Percentiles rank a stretch among this genome's conserved stretches.
Evolutionary conservation across 2,888 invertebrate species (phyloP).

Genomic region (Cantharis flavilabris): DNA sequence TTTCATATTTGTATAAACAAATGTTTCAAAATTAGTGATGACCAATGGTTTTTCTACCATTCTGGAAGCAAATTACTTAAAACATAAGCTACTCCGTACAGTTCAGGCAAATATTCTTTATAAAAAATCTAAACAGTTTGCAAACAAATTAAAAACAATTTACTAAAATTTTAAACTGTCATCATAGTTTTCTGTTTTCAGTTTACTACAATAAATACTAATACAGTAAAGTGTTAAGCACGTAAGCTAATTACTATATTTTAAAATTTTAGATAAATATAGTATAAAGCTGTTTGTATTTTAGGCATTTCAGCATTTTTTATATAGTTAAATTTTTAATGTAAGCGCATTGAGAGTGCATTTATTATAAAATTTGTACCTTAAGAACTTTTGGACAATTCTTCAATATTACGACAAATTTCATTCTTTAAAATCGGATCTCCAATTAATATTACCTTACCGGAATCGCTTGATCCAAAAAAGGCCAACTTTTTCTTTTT

Average conservation of each 20-base stretch:
- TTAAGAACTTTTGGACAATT: slow-evolving; percentile 40
- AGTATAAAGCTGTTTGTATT: neutral
- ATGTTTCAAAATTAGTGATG: too few species aligned
- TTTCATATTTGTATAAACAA: too few species aligned
- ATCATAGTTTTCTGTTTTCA: neutral
- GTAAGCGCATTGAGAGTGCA: neutral
- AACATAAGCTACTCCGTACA: too few species aligned
- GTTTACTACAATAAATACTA: neutral
- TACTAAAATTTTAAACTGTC: neutral
- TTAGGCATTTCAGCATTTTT: neutral
- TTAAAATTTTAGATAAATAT: neutral
- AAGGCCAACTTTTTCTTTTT: slow-evolving; percentile 67
- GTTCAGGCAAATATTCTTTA: neutral
- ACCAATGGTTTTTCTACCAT: too few species aligned
- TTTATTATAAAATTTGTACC: neutral
- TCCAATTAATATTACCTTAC: slow-evolving; percentile 61
- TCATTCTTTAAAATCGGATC: slow-evolving; percentile 49
- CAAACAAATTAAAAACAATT: neutral
- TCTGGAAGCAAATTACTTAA: too few species aligned
- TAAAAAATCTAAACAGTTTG: neutral
- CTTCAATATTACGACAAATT: slow-evolving; percentile 50
- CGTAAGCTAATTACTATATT: neutral
- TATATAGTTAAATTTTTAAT: neutral
- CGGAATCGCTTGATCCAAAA: slow-evolving; percentile 66
- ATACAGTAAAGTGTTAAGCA: neutral